Evolutionary conservation across 2,797 vertebrate genomes (phyloP).

Genomic region (Ceryle rudis): DNA sequence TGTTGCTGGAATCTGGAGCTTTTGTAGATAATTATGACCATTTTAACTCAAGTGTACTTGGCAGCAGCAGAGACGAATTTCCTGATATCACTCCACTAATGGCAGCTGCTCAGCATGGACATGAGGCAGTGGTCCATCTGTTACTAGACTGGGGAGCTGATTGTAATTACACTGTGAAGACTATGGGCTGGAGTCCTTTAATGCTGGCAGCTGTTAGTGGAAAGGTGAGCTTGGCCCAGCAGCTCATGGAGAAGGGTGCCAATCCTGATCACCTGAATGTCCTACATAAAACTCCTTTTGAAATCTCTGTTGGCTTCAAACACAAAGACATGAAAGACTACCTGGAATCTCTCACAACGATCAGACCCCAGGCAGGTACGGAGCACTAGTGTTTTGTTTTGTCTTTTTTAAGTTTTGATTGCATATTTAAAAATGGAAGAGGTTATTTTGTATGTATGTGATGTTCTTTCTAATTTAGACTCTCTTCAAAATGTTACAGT

Average conservation of each 20-base stretch:
- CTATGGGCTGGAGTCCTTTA: conserved; percentile 91
- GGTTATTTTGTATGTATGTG: not conserved
- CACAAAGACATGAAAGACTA: conserved; percentile 91
- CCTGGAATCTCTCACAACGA: conserved; percentile 91
- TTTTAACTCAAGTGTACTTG: conserved; percentile 78
- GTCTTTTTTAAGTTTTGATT: not conserved
- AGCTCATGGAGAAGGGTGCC: conserved; percentile 92
- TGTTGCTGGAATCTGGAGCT: conserved; percentile 90
- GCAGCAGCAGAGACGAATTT: conserved; percentile 79
- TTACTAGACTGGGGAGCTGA: conserved; percentile 95
- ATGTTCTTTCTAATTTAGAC: not conserved
- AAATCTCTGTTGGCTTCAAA: conserved; percentile 89
- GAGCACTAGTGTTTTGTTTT: not conserved
- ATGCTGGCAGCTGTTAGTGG: conserved; percentile 91
- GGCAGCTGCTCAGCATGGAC: conserved; percentile 90
- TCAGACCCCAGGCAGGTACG: conserved; percentile 90
- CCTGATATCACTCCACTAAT: conserved; percentile 91
- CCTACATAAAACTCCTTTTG: conserved; percentile 92
- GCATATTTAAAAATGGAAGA: not conserved
- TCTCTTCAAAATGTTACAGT: not conserved
- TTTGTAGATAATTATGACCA: conserved; percentile 88
- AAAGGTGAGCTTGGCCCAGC: conserved; percentile 88
- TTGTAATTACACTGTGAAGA: conserved; percentile 85
- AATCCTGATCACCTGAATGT: conserved; percentile 90
- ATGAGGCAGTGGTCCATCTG: conserved; percentile 86